A percentile compares a stretch with the other conserved stretches of the same genome.
Evolutionary conservation across 2,113 vertebrate species (phyloP).

Genomic region (Cyanocitta stelleri): DNA sequence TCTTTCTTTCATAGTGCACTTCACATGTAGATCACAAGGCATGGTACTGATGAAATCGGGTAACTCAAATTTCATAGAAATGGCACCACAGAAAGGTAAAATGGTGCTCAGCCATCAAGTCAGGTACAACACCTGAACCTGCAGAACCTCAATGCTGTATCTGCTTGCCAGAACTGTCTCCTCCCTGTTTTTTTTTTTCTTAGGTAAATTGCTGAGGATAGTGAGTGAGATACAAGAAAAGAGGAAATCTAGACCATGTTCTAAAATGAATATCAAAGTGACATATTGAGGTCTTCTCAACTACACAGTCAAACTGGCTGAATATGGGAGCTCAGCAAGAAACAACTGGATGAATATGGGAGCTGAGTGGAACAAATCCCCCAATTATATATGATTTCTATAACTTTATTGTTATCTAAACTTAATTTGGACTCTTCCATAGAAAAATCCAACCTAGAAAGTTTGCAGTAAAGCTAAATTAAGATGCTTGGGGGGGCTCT

Average conservation of each 20-base stretch:
- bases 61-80: neutral
- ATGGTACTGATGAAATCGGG: neutral
- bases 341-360: neutral
- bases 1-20: neutral
- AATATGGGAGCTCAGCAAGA: neutral
- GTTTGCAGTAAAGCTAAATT: neutral
- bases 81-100: neutral
- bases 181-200: neutral
- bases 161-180: neutral
- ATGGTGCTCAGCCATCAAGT: neutral
- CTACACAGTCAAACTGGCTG: neutral
- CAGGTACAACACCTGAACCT: neutral
- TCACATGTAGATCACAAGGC: neutral
- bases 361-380: neutral
- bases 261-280: neutral
- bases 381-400: neutral
- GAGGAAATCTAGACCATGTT: neutral
- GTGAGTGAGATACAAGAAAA: neutral
- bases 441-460: neutral
- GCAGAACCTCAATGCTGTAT: neutral
- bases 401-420: neutral
- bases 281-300: neutral
- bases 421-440: neutral
- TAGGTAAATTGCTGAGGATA: neutral
- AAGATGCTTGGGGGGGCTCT: neutral